Evolutionary conservation across 2,113 vertebrate genomes (phyloP).

Genomic region (Glaucidium brasilianum): DNA sequence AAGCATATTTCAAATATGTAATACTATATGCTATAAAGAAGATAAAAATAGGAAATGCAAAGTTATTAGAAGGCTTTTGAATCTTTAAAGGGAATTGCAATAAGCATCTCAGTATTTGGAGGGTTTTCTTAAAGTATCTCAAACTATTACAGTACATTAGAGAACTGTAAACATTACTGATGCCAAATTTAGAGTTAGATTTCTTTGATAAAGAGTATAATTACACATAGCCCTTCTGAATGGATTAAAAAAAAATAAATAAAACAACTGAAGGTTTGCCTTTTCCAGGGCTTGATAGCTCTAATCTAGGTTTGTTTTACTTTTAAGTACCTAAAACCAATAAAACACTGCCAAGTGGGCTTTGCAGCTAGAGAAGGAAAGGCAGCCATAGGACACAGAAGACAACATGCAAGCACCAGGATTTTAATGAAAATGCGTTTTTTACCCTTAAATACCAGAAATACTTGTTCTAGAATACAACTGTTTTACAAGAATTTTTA

Average conservation of each 20-base stretch:
- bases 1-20: background rate
- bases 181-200: slow-evolving; percentile 59
- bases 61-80: background rate
- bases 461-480: background rate
- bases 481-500: background rate
- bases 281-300: slow-evolving; percentile 7
- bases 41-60: background rate
- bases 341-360: background rate
- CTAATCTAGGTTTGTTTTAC: slow-evolving; percentile 36
- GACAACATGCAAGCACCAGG: background rate
- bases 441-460: slow-evolving; percentile 6
- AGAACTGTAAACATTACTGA: slow-evolving; percentile 17
- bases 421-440: background rate
- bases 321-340: background rate
- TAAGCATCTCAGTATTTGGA: slow-evolving; percentile 76
- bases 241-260: background rate
- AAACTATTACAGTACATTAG: background rate
- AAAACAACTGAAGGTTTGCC: background rate
- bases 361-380: background rate
- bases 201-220: slow-evolving; percentile 13
- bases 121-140: slow-evolving; percentile 68
- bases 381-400: background rate
- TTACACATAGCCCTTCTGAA: background rate
- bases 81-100: slow-evolving; percentile 66
- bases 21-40: background rate